Evolutionary conservation across 2,888 invertebrate species (phyloP).

Genomic region (Eretmocerus hayati): DNA sequence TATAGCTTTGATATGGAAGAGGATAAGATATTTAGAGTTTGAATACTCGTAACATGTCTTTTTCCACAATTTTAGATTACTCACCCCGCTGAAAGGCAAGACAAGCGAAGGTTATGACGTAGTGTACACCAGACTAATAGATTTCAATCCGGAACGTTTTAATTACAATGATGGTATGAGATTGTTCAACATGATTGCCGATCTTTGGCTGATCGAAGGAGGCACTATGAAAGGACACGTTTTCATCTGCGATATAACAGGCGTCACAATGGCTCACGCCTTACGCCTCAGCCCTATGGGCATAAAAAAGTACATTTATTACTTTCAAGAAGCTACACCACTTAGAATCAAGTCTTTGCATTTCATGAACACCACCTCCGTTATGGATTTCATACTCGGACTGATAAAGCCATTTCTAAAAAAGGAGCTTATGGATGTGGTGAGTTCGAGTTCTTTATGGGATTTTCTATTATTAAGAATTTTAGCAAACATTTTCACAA

Average conservation of each 20-base stretch:
- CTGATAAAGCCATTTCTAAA: constrained; percentile 66
- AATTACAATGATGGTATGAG: constrained; percentile 50
- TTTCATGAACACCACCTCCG: constrained; percentile 60
- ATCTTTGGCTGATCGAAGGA: constrained; percentile 49
- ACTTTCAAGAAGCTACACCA: constrained; percentile 64
- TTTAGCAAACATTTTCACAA: too few relatives aligned
- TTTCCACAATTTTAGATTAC: constrained; percentile 1
- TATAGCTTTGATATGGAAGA: neutral
- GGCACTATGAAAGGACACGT: constrained; percentile 58
- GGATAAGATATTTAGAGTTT: neutral
- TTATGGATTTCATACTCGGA: constrained; percentile 63
- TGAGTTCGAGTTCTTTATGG: constrained; percentile 23
- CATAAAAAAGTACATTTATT: constrained; percentile 61
- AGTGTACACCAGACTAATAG: constrained; percentile 50
- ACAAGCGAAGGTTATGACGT: constrained; percentile 55
- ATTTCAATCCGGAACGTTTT: constrained; percentile 55
- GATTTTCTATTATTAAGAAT: too few relatives aligned
- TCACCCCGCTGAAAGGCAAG: constrained; percentile 43
- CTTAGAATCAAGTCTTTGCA: constrained; percentile 61
- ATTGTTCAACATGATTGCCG: constrained; percentile 53
- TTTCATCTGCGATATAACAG: constrained; percentile 57
- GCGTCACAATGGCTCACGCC: constrained; percentile 56
- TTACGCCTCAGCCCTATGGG: constrained; percentile 55
- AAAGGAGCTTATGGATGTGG: constrained; percentile 51
- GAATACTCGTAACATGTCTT: too few relatives aligned